phyloP scores from a whole-genome alignment of 2,113 vertebrate genomes.

The Rynchops niger region DNA sequence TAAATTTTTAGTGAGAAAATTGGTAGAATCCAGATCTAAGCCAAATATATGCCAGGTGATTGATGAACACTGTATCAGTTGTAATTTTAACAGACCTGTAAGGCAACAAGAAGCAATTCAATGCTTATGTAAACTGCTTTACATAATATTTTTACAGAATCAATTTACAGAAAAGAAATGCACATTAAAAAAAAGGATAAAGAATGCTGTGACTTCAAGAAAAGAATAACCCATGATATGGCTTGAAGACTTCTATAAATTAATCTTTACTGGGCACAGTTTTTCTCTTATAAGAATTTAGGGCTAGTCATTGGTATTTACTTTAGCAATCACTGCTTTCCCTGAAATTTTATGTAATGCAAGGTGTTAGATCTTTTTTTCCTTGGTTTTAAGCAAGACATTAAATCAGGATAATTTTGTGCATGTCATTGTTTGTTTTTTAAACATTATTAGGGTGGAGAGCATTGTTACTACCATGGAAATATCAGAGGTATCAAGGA shows the following conservation, averaged over 20 bases:
- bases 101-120: neutral
- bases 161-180: neutral
- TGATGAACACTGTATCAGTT: neutral
- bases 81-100: neutral
- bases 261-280: neutral
- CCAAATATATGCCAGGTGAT: neutral
- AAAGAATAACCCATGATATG: neutral
- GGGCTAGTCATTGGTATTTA: neutral
- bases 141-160: neutral
- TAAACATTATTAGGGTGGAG: slow-evolving; percentile 84
- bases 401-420: neutral
- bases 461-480: slow-evolving; percentile 97
- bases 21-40: neutral
- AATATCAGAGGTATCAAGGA: slow-evolving; percentile 85
- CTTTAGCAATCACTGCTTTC: neutral
- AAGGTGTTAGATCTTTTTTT: neutral
- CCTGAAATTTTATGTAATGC: neutral
- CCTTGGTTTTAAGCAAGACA: neutral
- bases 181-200: neutral
- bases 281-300: neutral
- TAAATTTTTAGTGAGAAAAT: neutral
- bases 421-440: neutral
- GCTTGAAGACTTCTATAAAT: neutral
- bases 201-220: neutral
- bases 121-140: neutral